A percentile compares a stretch with the other conserved stretches of the same genome.
phyloP scores from a whole-genome alignment of 2,113 vertebrate species.

The human (Homo sapiens) region GRCh38 chr3:94167001-94167500 shows the following conservation, averaged over 20 bases:
- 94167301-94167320: background rate
- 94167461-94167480: background rate
- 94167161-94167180: background rate
- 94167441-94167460: conserved; percentile 15
- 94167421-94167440: background rate
- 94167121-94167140: background rate
- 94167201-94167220: background rate
- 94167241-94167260: background rate
- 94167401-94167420: conserved; percentile 10
- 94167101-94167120: background rate
- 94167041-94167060: background rate
- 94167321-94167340: background rate
- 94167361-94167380: background rate
- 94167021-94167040: background rate
- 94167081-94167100: background rate
- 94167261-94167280: background rate
- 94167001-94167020: background rate
- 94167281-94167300: background rate
- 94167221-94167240: conserved; percentile 1
- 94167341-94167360: background rate
- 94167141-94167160: background rate
- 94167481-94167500: background rate
- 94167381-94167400: background rate
- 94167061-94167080: background rate
- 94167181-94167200: background rate